Evolutionary conservation across 2,888 invertebrate species (phyloP), one percentile per base, ranked within the genome.

Genomic region (Epiblema foenella): DNA sequence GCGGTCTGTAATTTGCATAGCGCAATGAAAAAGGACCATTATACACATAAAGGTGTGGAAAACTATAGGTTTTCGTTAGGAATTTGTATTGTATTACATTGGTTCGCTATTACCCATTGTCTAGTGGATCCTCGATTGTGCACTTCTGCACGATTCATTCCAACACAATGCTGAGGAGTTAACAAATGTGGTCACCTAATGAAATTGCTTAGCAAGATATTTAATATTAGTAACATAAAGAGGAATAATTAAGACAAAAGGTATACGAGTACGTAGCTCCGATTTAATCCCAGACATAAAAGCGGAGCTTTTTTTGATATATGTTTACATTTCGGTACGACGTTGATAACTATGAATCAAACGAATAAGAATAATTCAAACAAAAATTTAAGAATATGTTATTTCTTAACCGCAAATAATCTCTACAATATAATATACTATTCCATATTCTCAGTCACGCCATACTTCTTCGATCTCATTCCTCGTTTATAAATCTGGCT

Each of bases 41-140:
- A 81, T 80, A 79, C 80, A 78, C 82, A 81, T 80, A 79, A 80
- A 78, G 82, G 83, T 81, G 82, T 82, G 83, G 86, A 89, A 87
- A 87, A 85, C 84, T 86, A 87, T 89, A 88, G 89, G 62, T 91
- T 89, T 88, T 79, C 79, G 82, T 76, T 76, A 74, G 86, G 87
- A 88, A 88, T 91, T 85, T 83, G 84, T 88, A 89, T 90, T 89
- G 89, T 87, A 83, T 83, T 83, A 79, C 78, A 82, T 79, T 80
- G 79, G 68, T 73, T 63, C 66, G 83, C 76, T 75, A 80, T 86
- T 85, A 82, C 82, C 85, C 81, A 81, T 83, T 90, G 90, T 89
- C 84, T 83, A 69, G 69, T 68, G 60, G 65, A 64, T 39, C 66
- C 52, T 84, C 77, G 81, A 82, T 82, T 76, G 75, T 74, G 75